Percentiles rank a stretch among this genome's conserved stretches.
These are phyloP conservation scores for Silurus glanis DNA, from an alignment of 2,113 vertebrate genomes.

Conservation along the genomic window DNA sequence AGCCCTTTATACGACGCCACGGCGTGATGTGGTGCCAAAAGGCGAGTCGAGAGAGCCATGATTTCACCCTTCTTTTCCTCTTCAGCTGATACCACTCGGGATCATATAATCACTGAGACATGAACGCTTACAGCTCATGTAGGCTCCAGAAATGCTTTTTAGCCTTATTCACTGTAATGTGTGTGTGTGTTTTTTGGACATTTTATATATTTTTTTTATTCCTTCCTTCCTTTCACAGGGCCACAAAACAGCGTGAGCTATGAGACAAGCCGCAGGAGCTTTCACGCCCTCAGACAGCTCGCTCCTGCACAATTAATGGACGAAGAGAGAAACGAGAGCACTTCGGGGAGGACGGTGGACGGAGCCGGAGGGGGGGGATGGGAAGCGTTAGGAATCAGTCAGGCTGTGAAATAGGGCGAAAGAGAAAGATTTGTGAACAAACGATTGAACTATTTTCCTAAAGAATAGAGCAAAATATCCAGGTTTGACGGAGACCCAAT, in stretches of 20 bases:
- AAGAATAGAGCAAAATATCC: neutral
- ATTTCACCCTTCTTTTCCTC: constrained; percentile 9
- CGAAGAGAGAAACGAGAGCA: constrained; percentile 22
- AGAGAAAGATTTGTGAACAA: neutral
- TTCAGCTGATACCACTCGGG: constrained; percentile 47
- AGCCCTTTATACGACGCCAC: constrained; percentile 60
- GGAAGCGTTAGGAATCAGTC: neutral
- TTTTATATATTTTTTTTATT: constrained; percentile 34
- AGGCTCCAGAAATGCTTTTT: constrained; percentile 70
- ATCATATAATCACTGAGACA: constrained; percentile 66
- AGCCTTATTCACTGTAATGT: constrained; percentile 59
- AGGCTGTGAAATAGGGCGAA: neutral
- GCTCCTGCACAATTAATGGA: constrained; percentile 52
- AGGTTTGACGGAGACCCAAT: neutral
- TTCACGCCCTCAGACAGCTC: constrained; percentile 30
- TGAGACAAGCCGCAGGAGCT: constrained; percentile 35
- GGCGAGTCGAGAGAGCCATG: neutral
- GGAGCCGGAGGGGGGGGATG: neutral
- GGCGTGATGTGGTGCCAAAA: constrained; percentile 56
- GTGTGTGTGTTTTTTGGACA: constrained; percentile 59
- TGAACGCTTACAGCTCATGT: constrained; percentile 63
- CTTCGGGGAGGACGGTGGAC: neutral
- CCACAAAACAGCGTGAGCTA: constrained; percentile 45
- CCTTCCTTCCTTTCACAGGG: constrained; percentile 25
- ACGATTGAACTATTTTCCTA: neutral